Percentiles rank a stretch among this genome's conserved stretches.
phyloP scores from a whole-genome alignment of 2,797 vertebrate genomes.

The Gymnopithys bicolor region DNA sequence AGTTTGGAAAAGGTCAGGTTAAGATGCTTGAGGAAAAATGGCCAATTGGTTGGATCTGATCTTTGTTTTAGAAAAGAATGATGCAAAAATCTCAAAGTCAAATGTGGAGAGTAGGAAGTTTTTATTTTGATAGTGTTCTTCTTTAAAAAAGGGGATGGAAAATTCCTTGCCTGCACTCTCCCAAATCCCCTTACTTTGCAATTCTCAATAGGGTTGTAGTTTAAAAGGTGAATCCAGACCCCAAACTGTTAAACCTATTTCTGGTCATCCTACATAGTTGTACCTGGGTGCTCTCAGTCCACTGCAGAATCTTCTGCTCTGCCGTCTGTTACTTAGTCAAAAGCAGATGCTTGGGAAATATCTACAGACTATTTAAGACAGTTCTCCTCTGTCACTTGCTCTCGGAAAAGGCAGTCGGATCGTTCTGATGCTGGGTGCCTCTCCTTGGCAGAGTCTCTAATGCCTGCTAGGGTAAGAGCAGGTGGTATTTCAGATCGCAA shows the following conservation, averaged over 20 bases:
- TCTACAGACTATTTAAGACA: background rate
- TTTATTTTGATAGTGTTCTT: background rate
- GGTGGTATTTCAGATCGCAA: background rate
- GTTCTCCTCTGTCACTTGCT: background rate
- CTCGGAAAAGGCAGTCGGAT: rapidly evolving
- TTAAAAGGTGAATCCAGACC: background rate
- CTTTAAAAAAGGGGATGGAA: background rate
- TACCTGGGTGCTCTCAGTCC: background rate
- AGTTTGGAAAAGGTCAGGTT: background rate
- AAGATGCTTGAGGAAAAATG: background rate
- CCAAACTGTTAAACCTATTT: background rate
- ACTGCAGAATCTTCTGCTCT: background rate
- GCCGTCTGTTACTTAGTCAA: background rate
- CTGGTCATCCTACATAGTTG: background rate
- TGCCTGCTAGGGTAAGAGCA: background rate
- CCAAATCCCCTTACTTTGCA: background rate
- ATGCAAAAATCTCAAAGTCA: background rate
- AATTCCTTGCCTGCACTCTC: background rate
- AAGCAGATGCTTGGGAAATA: background rate
- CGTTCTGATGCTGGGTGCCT: rapidly evolving
- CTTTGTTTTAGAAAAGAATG: background rate
- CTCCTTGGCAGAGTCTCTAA: background rate
- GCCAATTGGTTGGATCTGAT: background rate
- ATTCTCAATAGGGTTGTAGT: background rate
- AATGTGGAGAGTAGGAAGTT: background rate